Evolutionary conservation across 1,140 invertebrate genomes (phyloP), one percentile per base, ranked within the genome.

Genomic region (Venturia canescens): DNA sequence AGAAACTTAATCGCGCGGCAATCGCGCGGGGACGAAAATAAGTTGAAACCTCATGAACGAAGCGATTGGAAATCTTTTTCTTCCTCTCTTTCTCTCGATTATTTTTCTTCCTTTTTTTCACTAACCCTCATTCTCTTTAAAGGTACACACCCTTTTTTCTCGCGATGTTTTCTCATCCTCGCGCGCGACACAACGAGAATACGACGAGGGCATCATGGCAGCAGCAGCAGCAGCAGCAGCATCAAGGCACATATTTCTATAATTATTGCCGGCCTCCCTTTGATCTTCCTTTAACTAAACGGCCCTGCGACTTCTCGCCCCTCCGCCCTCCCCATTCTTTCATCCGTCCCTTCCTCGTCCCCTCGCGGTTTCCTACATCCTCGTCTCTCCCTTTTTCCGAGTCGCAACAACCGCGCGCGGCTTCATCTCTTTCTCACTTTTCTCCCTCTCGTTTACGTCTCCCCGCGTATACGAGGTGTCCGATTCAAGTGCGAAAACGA

Each of bases 231-330:
- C 26, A 18, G n/a, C n/a, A 69, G 57, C 75, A 60, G 75, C 57
- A 77, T 77, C 75, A 63, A 63, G 31, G 87, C 86, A 85, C 88
- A 90, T 91, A 91, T 91, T 91, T 91, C 88, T 90, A 87, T 91
- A 91, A 91, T 91, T 91, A 91, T 90, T 90, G 89, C 86, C 90
- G 89, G 90, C 84, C 60, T 82, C 84, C 83, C 88, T 91, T 91
- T 91, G 89, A 91, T 89, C 85, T 87, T 48, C 77, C 78, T 84
- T 79, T 83, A 85, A 78, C 85, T 84, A 78, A 83, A 79, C 78
- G 80, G 76, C 81, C 66, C 74, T 77, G 74, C 70, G 38, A 69
- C 63, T 50, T 80, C 71, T 74, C 60, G 26, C 74, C 80, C 79
- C 83, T 50, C 80, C 80, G 84, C 84, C 69, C 82, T 31, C 75